Base-by-base conservation (phyloP, 2,888 invertebrate species). In the Neocrepidodera transversa region DNA sequence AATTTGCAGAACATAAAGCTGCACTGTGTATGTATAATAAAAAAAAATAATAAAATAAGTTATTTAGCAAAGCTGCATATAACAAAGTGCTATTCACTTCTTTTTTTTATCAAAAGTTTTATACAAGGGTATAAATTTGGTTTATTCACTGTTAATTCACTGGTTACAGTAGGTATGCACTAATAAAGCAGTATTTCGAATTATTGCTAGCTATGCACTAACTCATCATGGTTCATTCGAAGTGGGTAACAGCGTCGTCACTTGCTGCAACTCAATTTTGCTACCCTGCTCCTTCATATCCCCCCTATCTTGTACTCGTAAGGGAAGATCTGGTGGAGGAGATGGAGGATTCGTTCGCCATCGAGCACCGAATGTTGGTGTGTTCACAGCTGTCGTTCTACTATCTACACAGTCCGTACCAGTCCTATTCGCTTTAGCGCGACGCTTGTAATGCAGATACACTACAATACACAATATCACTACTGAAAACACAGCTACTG, bases 401-500 rank as follows among this genome's bases (percentile, higher is more conserved):
- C 78, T 73, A 67, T 79, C 79, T 59, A 79, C 78, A 66, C 78
- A 76, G 68, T 80, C 79, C 50, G 72, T 66, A 35, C 67, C 64
- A 59, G 74, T 64, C 50, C 75, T 70, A 40, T 74, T 64, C 63
- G 71, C 68, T 71, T 82, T 82, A 59, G 79, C 75, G 74, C 83
- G 83, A 75, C 86, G 83, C 78, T 85, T 86, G 80, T 85, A 83
- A 68, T 85, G 84, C 78, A 87, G 82, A 82, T 87, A 87, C 74
- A 86, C 84, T 76, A 85, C 85, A 77, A 86, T 82, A 80, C 86
- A 86, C 78, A 87, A 83, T 80, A 87, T 84, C 80, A 87, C 85
- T 73, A 86, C 86, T 76, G 87, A 83, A 81, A 87, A 84, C 77
- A 86, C 86, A 72, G 87, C 87, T 77, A 87, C 82, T 69, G 89